Evolutionary conservation across 2,797 vertebrate genomes (phyloP).

Genomic region (Crocodylus rhombifer): DNA sequence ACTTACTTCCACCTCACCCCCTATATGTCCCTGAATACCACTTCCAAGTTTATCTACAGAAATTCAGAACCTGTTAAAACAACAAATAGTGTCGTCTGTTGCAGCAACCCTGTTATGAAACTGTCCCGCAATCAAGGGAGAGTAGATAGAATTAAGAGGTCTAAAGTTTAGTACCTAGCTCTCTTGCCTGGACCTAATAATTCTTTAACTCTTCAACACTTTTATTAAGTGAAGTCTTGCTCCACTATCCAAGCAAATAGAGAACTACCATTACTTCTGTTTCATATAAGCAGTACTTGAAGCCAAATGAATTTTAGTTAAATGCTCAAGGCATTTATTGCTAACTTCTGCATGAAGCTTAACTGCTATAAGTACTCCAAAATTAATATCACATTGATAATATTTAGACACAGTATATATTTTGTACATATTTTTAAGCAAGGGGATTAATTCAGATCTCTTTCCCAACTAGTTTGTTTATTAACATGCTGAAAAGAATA

Average conservation of each 20-base stretch:
- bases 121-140: neutral
- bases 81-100: neutral
- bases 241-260: rapidly evolving
- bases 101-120: neutral
- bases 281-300: neutral
- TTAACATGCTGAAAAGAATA: neutral
- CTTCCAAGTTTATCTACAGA: neutral
- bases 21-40: rapidly evolving
- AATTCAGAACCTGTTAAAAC: neutral
- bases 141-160: neutral
- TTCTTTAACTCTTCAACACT: neutral
- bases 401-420: neutral
- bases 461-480: constrained; percentile 50
- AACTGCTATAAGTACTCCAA: neutral
- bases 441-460: constrained; percentile 35
- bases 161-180: neutral
- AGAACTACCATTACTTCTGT: neutral
- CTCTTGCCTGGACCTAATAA: neutral
- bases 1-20: neutral
- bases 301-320: neutral
- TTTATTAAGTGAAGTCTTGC: neutral
- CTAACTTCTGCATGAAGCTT: too few relatives aligned
- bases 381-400: constrained; percentile 11
- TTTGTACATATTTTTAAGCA: constrained; percentile 49
- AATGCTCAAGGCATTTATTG: neutral